Evolutionary conservation across 2,888 invertebrate genomes (phyloP).

Genomic region (Acrobasis repandana): DNA sequence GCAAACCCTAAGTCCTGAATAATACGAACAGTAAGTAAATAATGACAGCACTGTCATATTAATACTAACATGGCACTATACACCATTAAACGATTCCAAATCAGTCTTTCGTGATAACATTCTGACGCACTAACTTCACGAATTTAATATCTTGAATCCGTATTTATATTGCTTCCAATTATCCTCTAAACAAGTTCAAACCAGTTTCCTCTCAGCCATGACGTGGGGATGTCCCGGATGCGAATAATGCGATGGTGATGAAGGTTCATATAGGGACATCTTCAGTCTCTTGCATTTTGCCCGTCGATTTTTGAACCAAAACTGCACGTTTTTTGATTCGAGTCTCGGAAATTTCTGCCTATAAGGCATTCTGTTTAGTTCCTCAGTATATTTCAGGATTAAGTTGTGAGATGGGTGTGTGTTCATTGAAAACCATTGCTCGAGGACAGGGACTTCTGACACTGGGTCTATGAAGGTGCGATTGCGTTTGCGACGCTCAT

Average conservation of each 20-base stretch:
- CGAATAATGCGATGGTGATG: conserved; percentile 84
- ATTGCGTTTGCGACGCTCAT: conserved; percentile 96
- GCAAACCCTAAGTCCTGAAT: conserved; percentile 54
- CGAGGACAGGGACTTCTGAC: conserved; percentile 96
- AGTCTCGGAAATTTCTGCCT: conserved; percentile 99
- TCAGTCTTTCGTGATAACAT: conserved; percentile 73
- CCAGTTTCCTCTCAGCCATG: conserved; percentile 78
- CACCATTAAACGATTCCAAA: conserved; percentile 70
- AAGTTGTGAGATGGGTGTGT: conserved; percentile 99
- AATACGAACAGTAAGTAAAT: conserved; percentile 53
- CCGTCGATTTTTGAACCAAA: conserved; percentile 99
- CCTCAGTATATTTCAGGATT: conserved; percentile 98
- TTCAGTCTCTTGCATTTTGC: conserved; percentile 99
- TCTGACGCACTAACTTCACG: conserved; percentile 21
- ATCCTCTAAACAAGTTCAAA: conserved; percentile 44
- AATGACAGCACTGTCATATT: conserved; percentile 51
- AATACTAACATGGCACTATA: conserved; percentile 80
- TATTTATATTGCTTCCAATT: conserved; percentile 23
- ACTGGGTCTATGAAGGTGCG: conserved; percentile 99
- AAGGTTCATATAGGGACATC: conserved; percentile 92
- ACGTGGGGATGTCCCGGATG: conserved; percentile 81
- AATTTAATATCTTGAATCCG: background rate
- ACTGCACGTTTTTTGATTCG: conserved; percentile 99
- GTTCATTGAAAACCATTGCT: conserved; percentile 98
- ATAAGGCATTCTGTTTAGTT: conserved; percentile 98